Evolutionary conservation across 2,797 vertebrate species (phyloP).

Genomic region (Ptychobarbus kaznakovi): DNA sequence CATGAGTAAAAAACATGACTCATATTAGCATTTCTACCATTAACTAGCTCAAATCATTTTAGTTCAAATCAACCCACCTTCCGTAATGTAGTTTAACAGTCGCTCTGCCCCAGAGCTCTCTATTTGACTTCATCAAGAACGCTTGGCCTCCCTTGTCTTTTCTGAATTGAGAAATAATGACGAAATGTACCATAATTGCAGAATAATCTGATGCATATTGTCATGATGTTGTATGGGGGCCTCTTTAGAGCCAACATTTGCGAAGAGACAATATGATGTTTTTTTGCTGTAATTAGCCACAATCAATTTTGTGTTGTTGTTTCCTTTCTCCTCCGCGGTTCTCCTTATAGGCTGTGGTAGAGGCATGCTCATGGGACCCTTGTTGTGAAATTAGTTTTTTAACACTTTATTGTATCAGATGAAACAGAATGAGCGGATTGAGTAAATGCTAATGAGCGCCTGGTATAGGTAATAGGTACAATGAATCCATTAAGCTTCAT

Average conservation of each 20-base stretch:
- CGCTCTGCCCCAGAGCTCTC: background rate
- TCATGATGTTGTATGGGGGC: slow-evolving; percentile 72
- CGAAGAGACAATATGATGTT: slow-evolving; percentile 70
- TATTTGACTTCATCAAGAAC: slow-evolving; percentile 39
- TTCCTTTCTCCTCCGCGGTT: slow-evolving; percentile 11
- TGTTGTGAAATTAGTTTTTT: slow-evolving; percentile 62
- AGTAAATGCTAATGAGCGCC: slow-evolving; percentile 38
- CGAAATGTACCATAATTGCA: slow-evolving; percentile 67
- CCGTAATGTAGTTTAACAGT: slow-evolving; percentile 31
- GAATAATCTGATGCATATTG: slow-evolving; percentile 72
- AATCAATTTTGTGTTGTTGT: slow-evolving; percentile 64
- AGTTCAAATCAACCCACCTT: slow-evolving; percentile 22
- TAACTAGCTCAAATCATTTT: background rate
- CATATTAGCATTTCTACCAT: slow-evolving; percentile 14
- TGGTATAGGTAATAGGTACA: slow-evolving; percentile 5
- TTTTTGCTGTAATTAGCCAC: slow-evolving; percentile 75
- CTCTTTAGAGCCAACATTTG: slow-evolving; percentile 75
- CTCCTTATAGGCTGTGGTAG: slow-evolving; percentile 65
- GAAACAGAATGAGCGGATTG: slow-evolving; percentile 33
- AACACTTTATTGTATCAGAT: slow-evolving; percentile 49
- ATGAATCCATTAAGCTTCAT: slow-evolving; percentile 35
- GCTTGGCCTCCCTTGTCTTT: slow-evolving; percentile 42
- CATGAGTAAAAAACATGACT: background rate
- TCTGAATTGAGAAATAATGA: slow-evolving; percentile 47
- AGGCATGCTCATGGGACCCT: slow-evolving; percentile 61